These are phyloP conservation scores for Platanista minor DNA, from an alignment of 2,113 vertebrate species.

Conservation along the genomic window DNA sequence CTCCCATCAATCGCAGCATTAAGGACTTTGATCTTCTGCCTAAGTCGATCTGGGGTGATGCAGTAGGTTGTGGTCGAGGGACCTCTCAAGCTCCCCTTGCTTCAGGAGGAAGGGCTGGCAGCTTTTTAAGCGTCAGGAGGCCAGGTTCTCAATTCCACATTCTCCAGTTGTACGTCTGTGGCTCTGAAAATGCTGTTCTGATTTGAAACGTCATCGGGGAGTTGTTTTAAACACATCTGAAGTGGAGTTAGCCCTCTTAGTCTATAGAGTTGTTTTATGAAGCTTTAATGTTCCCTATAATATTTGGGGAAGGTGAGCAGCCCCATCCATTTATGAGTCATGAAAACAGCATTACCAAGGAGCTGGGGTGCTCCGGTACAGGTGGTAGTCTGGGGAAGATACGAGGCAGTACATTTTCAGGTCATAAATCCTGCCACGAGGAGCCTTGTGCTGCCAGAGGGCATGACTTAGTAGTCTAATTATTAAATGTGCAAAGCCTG, in stretches of 20 bases:
- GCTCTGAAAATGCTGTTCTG: background rate
- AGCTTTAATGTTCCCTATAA: conserved; percentile 9
- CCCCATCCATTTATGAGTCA: background rate
- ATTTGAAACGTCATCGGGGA: background rate
- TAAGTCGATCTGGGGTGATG: background rate
- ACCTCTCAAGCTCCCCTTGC: background rate
- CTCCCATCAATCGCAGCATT: background rate
- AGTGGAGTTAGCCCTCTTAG: conserved; percentile 19
- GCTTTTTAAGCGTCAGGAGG: background rate
- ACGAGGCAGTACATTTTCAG: conserved; percentile 34
- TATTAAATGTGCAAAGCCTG: background rate
- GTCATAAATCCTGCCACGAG: conserved; percentile 50
- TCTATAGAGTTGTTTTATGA: conserved; percentile 41
- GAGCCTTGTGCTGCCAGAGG: conserved; percentile 10
- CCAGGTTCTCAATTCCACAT: background rate
- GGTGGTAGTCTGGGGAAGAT: background rate
- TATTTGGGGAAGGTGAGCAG: background rate
- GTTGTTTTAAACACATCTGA: background rate
- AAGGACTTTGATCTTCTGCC: conserved; percentile 29
- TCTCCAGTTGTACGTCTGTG: background rate
- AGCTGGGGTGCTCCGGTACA: background rate
- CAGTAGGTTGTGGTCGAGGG: background rate
- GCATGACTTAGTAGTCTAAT: conserved; percentile 53
- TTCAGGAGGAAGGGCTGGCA: background rate
- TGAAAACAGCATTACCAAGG: background rate